These are phyloP conservation scores for Petrocephalus schoutedeni DNA, from an alignment of 2,797 vertebrate genomes.

Conservation along the genomic window DNA sequence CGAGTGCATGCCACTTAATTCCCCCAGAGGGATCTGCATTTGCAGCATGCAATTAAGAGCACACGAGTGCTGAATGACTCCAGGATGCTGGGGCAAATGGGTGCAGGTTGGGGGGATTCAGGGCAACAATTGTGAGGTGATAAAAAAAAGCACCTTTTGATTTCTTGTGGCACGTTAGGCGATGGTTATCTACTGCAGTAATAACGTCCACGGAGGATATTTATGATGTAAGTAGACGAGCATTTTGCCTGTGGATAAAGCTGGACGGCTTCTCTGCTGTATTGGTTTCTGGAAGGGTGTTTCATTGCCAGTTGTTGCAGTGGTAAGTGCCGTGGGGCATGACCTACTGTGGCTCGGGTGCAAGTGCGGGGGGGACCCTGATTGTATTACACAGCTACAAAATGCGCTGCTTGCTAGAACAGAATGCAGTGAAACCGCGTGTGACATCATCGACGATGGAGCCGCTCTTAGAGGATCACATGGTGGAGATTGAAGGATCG, in stretches of 20 bases:
- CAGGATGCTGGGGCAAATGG: not conserved
- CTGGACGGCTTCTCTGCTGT: not conserved
- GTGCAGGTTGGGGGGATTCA: not conserved
- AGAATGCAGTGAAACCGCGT: not conserved
- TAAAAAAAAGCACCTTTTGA: not conserved
- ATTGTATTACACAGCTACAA: not conserved
- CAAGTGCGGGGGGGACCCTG: not conserved
- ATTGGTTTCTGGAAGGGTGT: not conserved
- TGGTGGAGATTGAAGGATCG: not conserved
- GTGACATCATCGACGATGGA: not conserved
- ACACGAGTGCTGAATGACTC: not conserved
- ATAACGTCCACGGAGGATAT: not conserved
- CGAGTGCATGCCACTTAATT: not conserved
- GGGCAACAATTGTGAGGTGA: not conserved
- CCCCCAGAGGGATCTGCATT: not conserved
- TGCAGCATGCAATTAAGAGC: not conserved
- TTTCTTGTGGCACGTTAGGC: not conserved
- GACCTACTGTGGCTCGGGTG: not conserved
- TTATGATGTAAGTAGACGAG: not conserved
- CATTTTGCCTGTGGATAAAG: not conserved
- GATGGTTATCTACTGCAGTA: not conserved
- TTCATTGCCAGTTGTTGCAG: not conserved
- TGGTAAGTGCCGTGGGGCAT: not conserved
- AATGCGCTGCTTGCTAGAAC: not conserved
- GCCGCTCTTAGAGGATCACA: not conserved